Evolutionary conservation across 2,113 vertebrate genomes (phyloP).

Genomic region (Donacobius atricapilla): DNA sequence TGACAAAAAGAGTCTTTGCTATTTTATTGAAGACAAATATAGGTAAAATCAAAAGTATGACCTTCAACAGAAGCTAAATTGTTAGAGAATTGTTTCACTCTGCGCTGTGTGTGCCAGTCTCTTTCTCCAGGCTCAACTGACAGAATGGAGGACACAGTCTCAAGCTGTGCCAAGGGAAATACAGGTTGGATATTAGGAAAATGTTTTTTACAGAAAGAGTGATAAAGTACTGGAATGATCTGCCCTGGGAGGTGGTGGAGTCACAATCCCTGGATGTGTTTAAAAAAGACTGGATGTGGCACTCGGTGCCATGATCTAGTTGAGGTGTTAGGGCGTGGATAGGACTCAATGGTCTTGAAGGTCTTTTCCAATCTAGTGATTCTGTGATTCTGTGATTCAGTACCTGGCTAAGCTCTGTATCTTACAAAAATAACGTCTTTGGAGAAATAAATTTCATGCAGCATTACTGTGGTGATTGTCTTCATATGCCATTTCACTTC

Average conservation of each 20-base stretch:
- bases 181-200: background rate
- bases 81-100: background rate
- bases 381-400: background rate
- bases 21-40: background rate
- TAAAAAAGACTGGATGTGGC: background rate
- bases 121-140: background rate
- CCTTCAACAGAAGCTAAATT: background rate
- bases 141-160: background rate
- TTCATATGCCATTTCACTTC: background rate
- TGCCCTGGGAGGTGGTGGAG: background rate
- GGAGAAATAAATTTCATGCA: background rate
- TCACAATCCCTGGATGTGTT: background rate
- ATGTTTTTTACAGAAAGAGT: background rate
- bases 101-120: background rate
- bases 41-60: background rate
- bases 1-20: background rate
- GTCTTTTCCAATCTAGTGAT: background rate
- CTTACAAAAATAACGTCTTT: background rate
- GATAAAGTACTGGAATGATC: background rate
- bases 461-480: background rate
- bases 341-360: background rate
- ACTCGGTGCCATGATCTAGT: background rate
- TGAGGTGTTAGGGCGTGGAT: background rate
- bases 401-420: background rate
- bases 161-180: background rate